These are phyloP conservation scores for Ceratosolen fusciceps DNA, from an alignment of 1,140 invertebrate genomes.

Conservation along the genomic window DNA sequence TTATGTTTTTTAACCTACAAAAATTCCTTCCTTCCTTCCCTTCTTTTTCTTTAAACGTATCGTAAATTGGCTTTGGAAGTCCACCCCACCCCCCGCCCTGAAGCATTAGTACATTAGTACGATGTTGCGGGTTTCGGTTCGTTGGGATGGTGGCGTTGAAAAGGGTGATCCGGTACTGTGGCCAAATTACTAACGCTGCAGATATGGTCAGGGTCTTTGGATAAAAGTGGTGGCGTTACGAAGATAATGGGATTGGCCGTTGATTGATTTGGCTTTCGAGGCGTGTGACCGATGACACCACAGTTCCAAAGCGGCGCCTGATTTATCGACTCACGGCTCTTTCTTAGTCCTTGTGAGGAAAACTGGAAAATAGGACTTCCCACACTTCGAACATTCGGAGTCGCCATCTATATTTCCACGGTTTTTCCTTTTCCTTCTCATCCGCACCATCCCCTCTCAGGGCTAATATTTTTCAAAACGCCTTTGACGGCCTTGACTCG, in stretches of 20 bases:
- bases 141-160: neutral
- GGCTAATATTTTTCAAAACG: too few relatives aligned
- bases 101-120: neutral
- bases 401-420: neutral
- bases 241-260: slow-evolving; percentile 21
- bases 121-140: neutral
- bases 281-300: slow-evolving; percentile 37
- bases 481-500: neutral
- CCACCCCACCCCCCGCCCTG: neutral
- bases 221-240: neutral
- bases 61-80: too few relatives aligned
- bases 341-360: neutral
- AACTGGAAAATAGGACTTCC: neutral
- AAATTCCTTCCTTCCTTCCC: too few relatives aligned
- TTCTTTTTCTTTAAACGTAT: too few relatives aligned
- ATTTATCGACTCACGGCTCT: neutral
- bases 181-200: neutral
- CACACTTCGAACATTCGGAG: neutral
- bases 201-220: neutral
- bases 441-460: neutral
- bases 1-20: too few relatives aligned
- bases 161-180: neutral
- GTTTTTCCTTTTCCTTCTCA: neutral
- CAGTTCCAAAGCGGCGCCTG: slow-evolving; percentile 11
- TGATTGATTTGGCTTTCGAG: slow-evolving; percentile 37